These are phyloP conservation scores for Nothobranchius kuhntae DNA, from an alignment of 2,113 vertebrate genomes.

Conservation along the genomic window DNA sequence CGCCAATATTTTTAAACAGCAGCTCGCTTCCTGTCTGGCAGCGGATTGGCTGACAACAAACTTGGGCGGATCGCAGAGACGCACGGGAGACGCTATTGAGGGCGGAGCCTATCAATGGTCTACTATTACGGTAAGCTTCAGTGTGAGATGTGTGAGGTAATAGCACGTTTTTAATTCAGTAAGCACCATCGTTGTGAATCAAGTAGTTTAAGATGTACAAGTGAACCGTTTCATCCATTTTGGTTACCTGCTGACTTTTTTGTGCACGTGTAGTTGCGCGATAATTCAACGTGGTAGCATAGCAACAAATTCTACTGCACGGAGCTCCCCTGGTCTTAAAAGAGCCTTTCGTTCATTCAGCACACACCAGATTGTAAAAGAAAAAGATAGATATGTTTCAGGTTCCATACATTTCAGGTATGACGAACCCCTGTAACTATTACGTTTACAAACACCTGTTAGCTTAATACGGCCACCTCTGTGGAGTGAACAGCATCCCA, in stretches of 20 bases:
- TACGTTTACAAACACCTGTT: no score
- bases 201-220: not conserved
- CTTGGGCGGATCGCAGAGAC: constrained; percentile 38
- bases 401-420: no score
- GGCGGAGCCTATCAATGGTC: constrained; percentile 27
- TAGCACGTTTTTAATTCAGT: not conserved
- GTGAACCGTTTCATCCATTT: not conserved
- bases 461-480: no score
- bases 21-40: constrained; percentile 44
- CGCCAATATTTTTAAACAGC: constrained; percentile 80
- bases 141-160: not conserved
- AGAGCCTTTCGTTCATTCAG: not conserved
- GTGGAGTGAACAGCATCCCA: no score
- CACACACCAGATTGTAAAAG: not conserved
- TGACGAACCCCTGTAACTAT: no score
- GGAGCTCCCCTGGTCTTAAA: not conserved
- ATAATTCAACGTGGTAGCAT: constrained; percentile 11
- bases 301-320: constrained; percentile 4
- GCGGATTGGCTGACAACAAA: constrained; percentile 58
- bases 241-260: not conserved
- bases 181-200: no score
- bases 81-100: not conserved
- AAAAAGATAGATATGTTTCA: no score
- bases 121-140: constrained; percentile 57
- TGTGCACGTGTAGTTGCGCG: not conserved